phyloP scores from a whole-genome alignment of 2,888 invertebrate species.

The Druceiella hillmani region DNA sequence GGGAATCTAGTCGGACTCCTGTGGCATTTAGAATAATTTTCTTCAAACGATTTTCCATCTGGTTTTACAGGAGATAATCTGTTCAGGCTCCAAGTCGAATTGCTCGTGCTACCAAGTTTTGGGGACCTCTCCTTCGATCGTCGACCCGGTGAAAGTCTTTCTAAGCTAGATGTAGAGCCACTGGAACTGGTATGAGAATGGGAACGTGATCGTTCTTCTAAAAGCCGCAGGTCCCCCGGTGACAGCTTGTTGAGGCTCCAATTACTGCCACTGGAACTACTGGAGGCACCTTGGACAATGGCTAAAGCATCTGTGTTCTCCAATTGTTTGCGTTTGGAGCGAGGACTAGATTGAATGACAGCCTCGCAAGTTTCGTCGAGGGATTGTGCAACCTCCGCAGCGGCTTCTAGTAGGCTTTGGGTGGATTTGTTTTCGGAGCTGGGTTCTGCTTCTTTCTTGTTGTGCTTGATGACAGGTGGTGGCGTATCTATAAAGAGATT shows the following conservation, averaged over 20 bases:
- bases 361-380: slow-evolving; percentile 65
- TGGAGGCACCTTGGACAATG: slow-evolving; percentile 45
- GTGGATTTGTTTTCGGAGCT: slow-evolving; percentile 33
- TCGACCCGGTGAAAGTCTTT: slow-evolving; percentile 45
- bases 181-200: slow-evolving; percentile 49
- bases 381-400: slow-evolving; percentile 59
- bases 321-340: slow-evolving; percentile 46
- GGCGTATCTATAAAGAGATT: slow-evolving; percentile 11
- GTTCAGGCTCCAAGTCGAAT: slow-evolving; percentile 49
- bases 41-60: slow-evolving; percentile 46
- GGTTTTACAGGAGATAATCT: slow-evolving; percentile 44
- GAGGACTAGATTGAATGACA: slow-evolving; percentile 58
- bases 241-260: slow-evolving; percentile 50
- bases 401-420: slow-evolving; percentile 57
- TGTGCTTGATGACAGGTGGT: slow-evolving; percentile 13
- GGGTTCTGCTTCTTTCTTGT: slow-evolving; percentile 29
- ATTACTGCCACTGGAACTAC: slow-evolving; percentile 49
- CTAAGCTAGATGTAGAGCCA: slow-evolving; percentile 48
- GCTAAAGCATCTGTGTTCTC: slow-evolving; percentile 46
- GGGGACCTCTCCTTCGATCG: slow-evolving; percentile 49
- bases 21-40: slow-evolving; percentile 42
- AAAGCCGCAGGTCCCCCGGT: slow-evolving; percentile 45
- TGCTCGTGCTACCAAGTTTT: slow-evolving; percentile 46
- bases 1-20: slow-evolving; percentile 46
- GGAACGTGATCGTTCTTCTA: slow-evolving; percentile 45